A percentile compares a stretch with the other conserved stretches of the same genome.
Conservation (phyloP, 2,797 vertebrate genomes). For the Pangasius krempfi region DNA sequence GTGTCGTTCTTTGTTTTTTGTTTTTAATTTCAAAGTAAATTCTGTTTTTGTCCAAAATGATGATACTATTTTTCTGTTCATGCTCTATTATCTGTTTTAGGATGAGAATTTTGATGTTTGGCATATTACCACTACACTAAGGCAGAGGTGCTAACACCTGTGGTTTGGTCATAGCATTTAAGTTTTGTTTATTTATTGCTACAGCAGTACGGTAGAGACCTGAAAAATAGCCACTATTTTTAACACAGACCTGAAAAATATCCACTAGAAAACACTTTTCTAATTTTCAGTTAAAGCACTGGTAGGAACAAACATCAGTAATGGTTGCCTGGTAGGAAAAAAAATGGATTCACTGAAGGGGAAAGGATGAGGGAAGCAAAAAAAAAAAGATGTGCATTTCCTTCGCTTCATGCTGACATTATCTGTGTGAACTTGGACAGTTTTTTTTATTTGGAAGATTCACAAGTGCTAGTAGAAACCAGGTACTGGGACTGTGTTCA, state of each 20-base stretch:
- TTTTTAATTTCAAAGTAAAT: background rate
- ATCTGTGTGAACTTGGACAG: background rate
- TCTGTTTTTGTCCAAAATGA: background rate
- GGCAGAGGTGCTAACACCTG: background rate
- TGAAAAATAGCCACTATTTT: no score
- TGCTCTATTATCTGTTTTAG: background rate
- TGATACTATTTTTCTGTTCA: background rate
- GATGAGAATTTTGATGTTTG: background rate
- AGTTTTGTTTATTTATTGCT: background rate
- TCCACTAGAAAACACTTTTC: no score
- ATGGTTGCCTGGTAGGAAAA: background rate
- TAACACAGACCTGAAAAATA: no score
- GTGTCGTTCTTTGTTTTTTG: background rate
- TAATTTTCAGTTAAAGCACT: no score
- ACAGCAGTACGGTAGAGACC: background rate
- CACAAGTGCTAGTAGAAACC: background rate
- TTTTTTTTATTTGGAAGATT: background rate
- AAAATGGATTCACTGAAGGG: background rate
- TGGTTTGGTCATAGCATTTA: background rate
- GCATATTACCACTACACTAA: background rate
- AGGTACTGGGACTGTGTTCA: background rate
- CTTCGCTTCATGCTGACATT: background rate
- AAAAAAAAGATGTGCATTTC: background rate
- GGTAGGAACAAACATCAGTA: background rate
- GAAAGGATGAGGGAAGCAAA: background rate